Conservation (phyloP, 2,888 invertebrate species). For the Leptura quadrifasciata region DNA sequence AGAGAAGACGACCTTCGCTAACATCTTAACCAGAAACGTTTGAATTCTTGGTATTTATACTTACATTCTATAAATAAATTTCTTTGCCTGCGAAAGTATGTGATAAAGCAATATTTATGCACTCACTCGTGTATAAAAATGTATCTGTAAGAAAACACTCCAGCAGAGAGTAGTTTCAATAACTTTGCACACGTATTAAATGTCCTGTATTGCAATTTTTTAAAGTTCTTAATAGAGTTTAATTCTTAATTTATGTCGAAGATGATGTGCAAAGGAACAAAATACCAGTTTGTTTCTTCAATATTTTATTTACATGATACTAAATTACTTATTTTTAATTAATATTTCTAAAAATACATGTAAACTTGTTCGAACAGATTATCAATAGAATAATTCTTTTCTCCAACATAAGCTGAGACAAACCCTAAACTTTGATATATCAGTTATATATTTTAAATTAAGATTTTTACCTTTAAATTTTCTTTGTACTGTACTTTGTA, state of each 20-base stretch:
- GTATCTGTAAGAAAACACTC: conserved; percentile 36
- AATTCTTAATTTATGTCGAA: background rate
- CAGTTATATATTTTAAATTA: no score
- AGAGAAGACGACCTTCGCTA: conserved; percentile 45
- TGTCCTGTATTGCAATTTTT: conserved; percentile 13
- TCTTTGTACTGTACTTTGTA: no score
- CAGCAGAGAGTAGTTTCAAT: conserved; percentile 13
- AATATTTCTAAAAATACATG: no score
- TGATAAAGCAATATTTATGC: conserved; percentile 36
- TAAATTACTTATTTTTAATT: no score
- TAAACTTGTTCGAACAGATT: no score
- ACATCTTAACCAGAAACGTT: conserved; percentile 44
- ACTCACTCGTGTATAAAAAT: conserved; percentile 32
- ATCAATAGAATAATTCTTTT: no score
- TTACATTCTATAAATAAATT: conserved; percentile 41
- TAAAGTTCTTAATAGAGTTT: background rate
- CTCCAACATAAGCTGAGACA: no score
- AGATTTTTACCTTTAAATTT: no score
- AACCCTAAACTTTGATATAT: no score
- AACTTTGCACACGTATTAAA: conserved; percentile 9
- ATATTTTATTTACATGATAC: no score
- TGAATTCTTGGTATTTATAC: conserved; percentile 41
- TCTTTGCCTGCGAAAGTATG: conserved; percentile 33
- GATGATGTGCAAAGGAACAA: background rate
- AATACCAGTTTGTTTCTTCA: no score